Evolutionary conservation across 1,140 invertebrate species (phyloP).

Genomic region (Spodoptera litura): DNA sequence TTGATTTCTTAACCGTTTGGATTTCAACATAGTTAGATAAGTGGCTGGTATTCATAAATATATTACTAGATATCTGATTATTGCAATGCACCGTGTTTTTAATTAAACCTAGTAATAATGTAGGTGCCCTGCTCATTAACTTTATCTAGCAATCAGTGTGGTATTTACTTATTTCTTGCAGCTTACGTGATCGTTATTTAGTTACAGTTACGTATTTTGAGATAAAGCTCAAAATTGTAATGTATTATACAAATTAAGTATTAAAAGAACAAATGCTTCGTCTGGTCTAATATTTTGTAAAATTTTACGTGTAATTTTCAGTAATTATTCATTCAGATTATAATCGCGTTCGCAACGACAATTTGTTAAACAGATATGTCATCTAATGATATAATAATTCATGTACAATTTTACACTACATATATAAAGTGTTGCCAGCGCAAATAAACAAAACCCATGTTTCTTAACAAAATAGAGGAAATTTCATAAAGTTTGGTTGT

Average conservation of each 20-base stretch:
- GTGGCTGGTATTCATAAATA: constrained; percentile 23
- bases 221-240: not conserved
- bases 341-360: too few relatives aligned
- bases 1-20: constrained; percentile 35
- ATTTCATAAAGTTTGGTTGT: not conserved
- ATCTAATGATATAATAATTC: too few relatives aligned
- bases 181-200: not conserved
- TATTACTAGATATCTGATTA: constrained; percentile 14
- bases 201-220: not conserved
- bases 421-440: too few relatives aligned
- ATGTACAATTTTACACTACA: too few relatives aligned
- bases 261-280: not conserved
- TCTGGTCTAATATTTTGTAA: too few relatives aligned
- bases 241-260: not conserved
- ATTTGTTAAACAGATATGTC: too few relatives aligned
- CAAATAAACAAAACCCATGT: too few relatives aligned
- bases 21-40: constrained; percentile 34
- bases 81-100: constrained; percentile 4
- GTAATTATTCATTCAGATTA: too few relatives aligned
- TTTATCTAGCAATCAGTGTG: not conserved
- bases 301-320: too few relatives aligned
- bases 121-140: not conserved
- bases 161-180: not conserved
- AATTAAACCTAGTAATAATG: constrained; percentile 8
- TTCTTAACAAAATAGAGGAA: not conserved